Conservation (phyloP, 2,113 vertebrate genomes). For the Oryzias melastigma region DNA sequence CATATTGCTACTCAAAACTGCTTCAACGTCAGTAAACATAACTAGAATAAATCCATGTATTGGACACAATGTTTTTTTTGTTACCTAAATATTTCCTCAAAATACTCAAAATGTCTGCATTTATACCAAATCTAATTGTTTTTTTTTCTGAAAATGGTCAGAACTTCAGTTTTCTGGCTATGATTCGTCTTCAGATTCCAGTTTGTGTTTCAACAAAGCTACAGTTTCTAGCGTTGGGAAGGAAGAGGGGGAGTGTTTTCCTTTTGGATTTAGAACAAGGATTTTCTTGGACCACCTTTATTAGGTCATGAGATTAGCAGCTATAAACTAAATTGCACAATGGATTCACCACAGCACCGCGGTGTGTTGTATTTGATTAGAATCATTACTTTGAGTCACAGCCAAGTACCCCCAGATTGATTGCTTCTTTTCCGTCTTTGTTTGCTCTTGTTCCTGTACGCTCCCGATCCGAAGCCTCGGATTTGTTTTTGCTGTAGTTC, state of each 20-base stretch:
- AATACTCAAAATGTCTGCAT: too few relatives aligned
- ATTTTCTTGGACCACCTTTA: slow-evolving; percentile 10
- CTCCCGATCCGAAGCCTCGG: slow-evolving; percentile 22
- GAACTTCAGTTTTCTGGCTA: too few relatives aligned
- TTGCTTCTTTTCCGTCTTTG: slow-evolving; percentile 37
- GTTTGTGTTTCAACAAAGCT: background rate
- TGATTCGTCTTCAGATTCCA: background rate
- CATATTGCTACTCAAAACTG: too few relatives aligned
- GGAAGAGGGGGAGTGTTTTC: too few relatives aligned
- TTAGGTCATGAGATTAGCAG: slow-evolving; percentile 9
- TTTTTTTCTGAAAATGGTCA: too few relatives aligned
- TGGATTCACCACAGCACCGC: slow-evolving; percentile 16
- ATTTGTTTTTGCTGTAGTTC: slow-evolving; percentile 27
- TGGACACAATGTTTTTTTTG: too few relatives aligned
- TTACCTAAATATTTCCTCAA: too few relatives aligned
- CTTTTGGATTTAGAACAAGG: background rate
- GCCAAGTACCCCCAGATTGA: slow-evolving; percentile 39
- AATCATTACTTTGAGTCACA: slow-evolving; percentile 44
- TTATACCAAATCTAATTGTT: too few relatives aligned
- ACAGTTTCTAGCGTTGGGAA: too few relatives aligned
- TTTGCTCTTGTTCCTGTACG: slow-evolving; percentile 17
- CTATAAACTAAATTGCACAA: slow-evolving; percentile 4
- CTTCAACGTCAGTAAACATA: too few relatives aligned
- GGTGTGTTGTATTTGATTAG: slow-evolving; percentile 35
- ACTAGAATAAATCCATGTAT: too few relatives aligned